Percentiles rank a stretch among this genome's conserved stretches.
phyloP scores from a whole-genome alignment of 2,113 vertebrate species.

The Chaetura pelagica region DNA sequence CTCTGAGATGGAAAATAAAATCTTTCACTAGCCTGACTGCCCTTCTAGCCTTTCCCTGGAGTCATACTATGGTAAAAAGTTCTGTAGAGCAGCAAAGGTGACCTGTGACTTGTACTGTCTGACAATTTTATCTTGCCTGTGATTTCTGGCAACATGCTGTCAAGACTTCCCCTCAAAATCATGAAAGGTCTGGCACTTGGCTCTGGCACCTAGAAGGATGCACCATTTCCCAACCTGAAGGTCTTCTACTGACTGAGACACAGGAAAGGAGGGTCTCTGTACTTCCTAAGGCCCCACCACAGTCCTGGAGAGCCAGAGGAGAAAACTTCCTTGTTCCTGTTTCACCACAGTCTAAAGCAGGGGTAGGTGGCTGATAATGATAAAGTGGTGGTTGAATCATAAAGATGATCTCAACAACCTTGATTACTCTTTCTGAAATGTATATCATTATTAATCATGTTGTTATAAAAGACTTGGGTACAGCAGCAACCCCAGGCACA shows the following conservation, averaged over 20 bases:
- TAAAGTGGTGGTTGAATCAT: not conserved
- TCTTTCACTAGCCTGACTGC: not conserved
- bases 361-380: not conserved
- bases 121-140: not conserved
- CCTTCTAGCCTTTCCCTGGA: not conserved
- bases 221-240: not conserved
- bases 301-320: not conserved
- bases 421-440: not conserved
- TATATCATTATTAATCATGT: not conserved
- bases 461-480: not conserved
- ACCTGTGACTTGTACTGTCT: not conserved
- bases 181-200: not conserved
- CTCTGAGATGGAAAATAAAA: not conserved
- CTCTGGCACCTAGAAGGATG: not conserved
- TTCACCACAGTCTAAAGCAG: not conserved
- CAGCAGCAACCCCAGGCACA: not conserved
- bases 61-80: fast-evolving
- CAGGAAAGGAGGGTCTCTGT: not conserved
- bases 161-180: not conserved
- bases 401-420: not conserved
- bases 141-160: not conserved
- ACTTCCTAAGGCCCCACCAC: not conserved
- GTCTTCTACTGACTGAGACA: not conserved
- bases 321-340: not conserved
- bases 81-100: not conserved